Base-by-base conservation (phyloP, 2,113 vertebrate species). In the Numenius arquata region DNA sequence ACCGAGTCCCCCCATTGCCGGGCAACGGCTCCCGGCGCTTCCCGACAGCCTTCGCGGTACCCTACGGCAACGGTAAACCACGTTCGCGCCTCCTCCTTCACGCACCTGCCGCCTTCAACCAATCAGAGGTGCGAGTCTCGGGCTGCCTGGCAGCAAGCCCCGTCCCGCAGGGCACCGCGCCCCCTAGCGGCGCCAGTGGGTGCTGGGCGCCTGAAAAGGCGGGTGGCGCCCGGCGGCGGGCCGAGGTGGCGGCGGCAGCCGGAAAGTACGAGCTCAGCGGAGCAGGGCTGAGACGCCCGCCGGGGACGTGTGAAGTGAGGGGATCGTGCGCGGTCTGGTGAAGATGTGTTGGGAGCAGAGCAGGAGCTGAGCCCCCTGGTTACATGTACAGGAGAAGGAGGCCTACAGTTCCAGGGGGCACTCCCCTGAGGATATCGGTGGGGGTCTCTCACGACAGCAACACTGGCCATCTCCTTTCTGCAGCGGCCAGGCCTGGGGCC, bases 291-390 rank as follows among this genome's bases (percentile, higher is more conserved):
- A 22, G 23, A 7, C 4, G 6, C 21, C 10, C 6, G 8, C 47
- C 2, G 6, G 1, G 15, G 19, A 3, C 2, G 12, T 14, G 14
- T 22, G n/a, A 12, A n/a, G 40, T 5, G n/a, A 22, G 50, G 4
- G 23, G 7, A 15, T 40, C 2, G 3, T 15, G 25, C 9, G 16
- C 20, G 53, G 30, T 13, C 36, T 17, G 38, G 41, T 32, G 19
- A 52, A 61, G 53, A 25, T 27, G 8, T 11, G 17, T 2, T 32
- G 27, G 22, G 14, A 52, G 45, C 26, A 14, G 56, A 62, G 47
- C 23, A 9, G 17, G 14, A 38, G 11, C 62, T 59, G 26, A n/a
- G 27, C 17, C 9, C 48, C 14, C 38, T 3, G 3, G 41, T 21
- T 20, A 21, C 5, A 4, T 6, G 4, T 9, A n/a, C 8, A 29